Conservation (phyloP, 2,888 invertebrate genomes). For the Brenthis ino region DNA sequence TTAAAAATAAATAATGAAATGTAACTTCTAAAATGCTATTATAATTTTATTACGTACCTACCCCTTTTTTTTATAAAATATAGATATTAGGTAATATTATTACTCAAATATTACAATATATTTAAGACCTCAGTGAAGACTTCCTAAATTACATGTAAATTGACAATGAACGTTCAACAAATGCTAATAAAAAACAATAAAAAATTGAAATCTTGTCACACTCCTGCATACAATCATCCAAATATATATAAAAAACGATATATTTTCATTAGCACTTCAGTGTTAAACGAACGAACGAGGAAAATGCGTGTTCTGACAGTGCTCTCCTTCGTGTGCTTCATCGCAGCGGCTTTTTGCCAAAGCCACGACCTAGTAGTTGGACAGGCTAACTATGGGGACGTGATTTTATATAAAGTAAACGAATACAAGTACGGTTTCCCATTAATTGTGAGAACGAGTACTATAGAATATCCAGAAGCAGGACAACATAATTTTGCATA, state of each 20-base stretch:
- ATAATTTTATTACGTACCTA: background rate
- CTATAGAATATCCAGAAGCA: constrained; percentile 64
- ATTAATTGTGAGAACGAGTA: constrained; percentile 57
- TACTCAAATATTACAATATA: no score
- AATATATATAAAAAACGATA: constrained; percentile 68
- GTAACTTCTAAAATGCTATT: no score
- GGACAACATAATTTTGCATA: constrained; percentile 64
- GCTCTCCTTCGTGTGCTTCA: constrained; percentile 52
- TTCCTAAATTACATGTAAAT: no score
- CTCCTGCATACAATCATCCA: constrained; percentile 52
- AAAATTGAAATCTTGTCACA: constrained; percentile 38
- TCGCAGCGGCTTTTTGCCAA: constrained; percentile 54
- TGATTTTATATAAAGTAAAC: constrained; percentile 59
- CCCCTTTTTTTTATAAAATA: background rate
- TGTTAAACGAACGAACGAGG: constrained; percentile 64
- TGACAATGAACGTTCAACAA: no score
- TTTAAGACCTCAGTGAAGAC: no score
- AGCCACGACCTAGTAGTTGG: constrained; percentile 68
- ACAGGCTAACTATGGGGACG: constrained; percentile 64
- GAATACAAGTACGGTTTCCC: constrained; percentile 72
- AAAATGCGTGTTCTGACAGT: constrained; percentile 60
- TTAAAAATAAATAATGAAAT: no score
- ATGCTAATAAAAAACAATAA: background rate
- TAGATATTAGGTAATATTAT: no score
- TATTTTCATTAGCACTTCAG: constrained; percentile 57